Evolutionary conservation across 2,113 vertebrate species (phyloP), one percentile per base, ranked within the genome.

Genomic region (Coturnix japonica): DNA sequence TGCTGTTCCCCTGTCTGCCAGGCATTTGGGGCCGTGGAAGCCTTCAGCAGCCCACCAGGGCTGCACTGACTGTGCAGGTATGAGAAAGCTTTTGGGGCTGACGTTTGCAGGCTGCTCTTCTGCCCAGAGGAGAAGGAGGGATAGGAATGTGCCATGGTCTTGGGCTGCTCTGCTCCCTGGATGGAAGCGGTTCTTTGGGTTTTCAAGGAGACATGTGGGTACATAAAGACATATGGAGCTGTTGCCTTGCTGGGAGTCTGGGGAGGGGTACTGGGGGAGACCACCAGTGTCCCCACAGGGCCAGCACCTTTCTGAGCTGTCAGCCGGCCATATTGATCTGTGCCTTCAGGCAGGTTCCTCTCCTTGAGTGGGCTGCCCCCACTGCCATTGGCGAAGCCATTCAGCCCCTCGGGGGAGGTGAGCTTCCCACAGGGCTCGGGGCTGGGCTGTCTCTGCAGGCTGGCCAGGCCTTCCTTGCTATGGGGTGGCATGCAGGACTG

Each of bases 321-420:
- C 0, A 97, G 95, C 25, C 95, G 23, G 60, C 98, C 35, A 0
- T 97, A 96, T 73, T 98, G 98, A 81, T 99, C 98, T 2, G 96
- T 98, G 81, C 98, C 98, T 85, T 99, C 99, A 0, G 99, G 98
- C 75, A 98, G 96, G 94, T 99, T 99, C 87, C 98, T 98, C 86
- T 99, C 98, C 88, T 96, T 97, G 17, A 98, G 96, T 6, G 97
- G 95, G 69, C 95, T 97, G 31, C 74, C 88, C 15, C 64, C 51
- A 0, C 70, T 0, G 0, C 93, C 44, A 0, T 73, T 89, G 79
- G 83, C 21, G 18, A 37, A 91, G 84, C 93, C 60, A 0, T 94
- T 96, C 73, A 95, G 71, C 33, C 77, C 95, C 67, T 96, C 96
- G 0, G 91, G 87, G 16, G 87, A 76, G 30, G 87, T 0, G 0